Evolutionary conservation across 2,113 vertebrate species (phyloP).

Genomic region (Cynoglossus semilaevis): DNA sequence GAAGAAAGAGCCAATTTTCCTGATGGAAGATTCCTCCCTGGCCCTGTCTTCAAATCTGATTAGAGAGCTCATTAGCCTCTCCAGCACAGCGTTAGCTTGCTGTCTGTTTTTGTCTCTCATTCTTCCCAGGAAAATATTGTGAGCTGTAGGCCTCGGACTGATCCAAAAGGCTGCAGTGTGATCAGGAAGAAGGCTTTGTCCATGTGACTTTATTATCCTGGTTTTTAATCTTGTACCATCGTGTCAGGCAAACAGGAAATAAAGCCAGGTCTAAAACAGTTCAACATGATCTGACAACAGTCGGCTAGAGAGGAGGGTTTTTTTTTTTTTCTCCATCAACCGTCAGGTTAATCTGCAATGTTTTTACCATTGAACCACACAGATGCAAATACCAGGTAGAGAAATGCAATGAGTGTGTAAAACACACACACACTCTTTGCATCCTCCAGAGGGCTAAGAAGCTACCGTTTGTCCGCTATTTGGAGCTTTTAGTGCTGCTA

Average conservation of each 20-base stretch:
- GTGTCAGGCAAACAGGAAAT: too few relatives aligned
- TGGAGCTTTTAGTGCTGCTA: conserved; percentile 55
- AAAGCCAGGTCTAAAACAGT: too few relatives aligned
- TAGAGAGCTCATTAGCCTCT: conserved; percentile 58
- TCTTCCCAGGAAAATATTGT: conserved; percentile 3
- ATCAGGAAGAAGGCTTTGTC: conserved; percentile 6
- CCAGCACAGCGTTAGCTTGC: conserved; percentile 25
- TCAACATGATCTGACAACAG: too few relatives aligned
- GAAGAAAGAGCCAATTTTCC: conserved; percentile 46
- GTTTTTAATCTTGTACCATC: too few relatives aligned
- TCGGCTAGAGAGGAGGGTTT: too few relatives aligned
- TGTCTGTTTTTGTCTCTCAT: background rate
- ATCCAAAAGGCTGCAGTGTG: background rate
- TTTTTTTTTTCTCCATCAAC: too few relatives aligned
- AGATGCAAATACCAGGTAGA: conserved; percentile 1
- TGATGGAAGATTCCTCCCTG: conserved; percentile 65
- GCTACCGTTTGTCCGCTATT: conserved; percentile 34
- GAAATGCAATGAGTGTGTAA: background rate
- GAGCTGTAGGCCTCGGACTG: conserved; percentile 5
- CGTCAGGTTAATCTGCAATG: too few relatives aligned
- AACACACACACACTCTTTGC: conserved; percentile 8
- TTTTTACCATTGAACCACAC: background rate
- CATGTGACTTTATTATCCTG: too few relatives aligned
- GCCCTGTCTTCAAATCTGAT: conserved; percentile 61
- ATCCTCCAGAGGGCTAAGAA: conserved; percentile 30